Evolutionary conservation across 2,113 vertebrate genomes (phyloP).

Genomic region (Coreoperca whiteheadi): DNA sequence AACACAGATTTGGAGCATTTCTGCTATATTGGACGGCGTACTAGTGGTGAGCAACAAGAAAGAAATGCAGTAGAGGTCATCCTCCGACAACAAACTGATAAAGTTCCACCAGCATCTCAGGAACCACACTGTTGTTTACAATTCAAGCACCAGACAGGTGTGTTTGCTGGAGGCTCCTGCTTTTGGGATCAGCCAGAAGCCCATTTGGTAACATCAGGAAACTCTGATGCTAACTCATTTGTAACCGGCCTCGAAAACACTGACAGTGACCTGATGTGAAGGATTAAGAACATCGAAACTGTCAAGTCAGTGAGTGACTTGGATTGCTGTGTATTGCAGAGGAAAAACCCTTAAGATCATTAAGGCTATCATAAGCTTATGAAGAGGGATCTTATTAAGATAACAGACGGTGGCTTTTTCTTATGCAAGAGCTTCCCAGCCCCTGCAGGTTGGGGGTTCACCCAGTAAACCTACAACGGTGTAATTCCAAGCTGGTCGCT

Average conservation of each 20-base stretch:
- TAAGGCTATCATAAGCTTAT: background rate
- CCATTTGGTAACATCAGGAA: background rate
- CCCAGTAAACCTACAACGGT: slow-evolving; percentile 24
- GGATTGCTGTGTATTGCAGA: background rate
- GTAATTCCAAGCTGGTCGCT: slow-evolving; percentile 42
- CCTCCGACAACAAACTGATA: background rate
- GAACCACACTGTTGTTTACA: background rate
- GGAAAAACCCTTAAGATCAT: background rate
- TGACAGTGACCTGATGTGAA: background rate
- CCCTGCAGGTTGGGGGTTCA: slow-evolving; percentile 26
- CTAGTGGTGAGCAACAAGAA: slow-evolving; percentile 1
- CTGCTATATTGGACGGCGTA: background rate
- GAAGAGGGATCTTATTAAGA: slow-evolving; percentile 11
- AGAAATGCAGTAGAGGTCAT: background rate
- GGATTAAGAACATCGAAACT: background rate
- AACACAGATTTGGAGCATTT: background rate
- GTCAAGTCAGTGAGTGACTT: background rate
- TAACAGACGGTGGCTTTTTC: slow-evolving; percentile 7
- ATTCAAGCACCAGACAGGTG: background rate
- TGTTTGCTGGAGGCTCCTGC: background rate
- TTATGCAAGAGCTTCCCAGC: slow-evolving; percentile 35
- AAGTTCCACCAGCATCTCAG: background rate
- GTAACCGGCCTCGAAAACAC: background rate
- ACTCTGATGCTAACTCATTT: background rate
- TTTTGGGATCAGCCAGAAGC: background rate